A percentile compares a stretch with the other conserved stretches of the same genome.
phyloP scores from a whole-genome alignment of 2,888 invertebrate genomes.

The Zeuzera pyrina region DNA sequence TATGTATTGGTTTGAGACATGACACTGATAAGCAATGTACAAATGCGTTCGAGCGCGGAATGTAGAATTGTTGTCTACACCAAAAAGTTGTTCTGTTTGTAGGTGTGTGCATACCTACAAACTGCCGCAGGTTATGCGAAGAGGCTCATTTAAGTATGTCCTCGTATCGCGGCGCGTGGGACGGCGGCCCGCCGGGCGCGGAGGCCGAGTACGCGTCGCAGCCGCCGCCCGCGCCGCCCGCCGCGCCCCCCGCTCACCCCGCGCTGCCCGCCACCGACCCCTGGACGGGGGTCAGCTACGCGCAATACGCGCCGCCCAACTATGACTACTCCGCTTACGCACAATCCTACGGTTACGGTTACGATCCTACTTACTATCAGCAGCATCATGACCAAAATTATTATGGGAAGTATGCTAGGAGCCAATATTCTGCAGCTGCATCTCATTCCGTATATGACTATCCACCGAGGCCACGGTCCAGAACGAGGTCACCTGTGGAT shows the following conservation, averaged over 20 bases:
- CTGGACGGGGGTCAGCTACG: constrained; percentile 17
- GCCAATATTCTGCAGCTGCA: background rate
- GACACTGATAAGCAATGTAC: constrained; percentile 32
- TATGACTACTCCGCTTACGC: constrained; percentile 52
- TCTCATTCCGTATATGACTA: constrained; percentile 18
- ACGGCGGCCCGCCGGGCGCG: constrained; percentile 70
- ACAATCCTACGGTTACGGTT: constrained; percentile 37
- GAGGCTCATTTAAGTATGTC: constrained; percentile 60
- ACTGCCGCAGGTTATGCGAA: constrained; percentile 72
- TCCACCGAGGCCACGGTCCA: constrained; percentile 10
- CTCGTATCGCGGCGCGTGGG: constrained; percentile 59
- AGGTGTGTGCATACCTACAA: constrained; percentile 76
- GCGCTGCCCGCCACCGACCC: constrained; percentile 23
- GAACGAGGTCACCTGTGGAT: constrained; percentile 13
- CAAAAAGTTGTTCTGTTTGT: constrained; percentile 80
- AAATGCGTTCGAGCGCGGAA: constrained; percentile 44
- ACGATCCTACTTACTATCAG: constrained; percentile 43
- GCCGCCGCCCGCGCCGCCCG: constrained; percentile 45
- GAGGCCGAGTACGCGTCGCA: constrained; percentile 56
- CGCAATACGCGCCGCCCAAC: constrained; percentile 39
- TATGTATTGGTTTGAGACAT: constrained; percentile 35
- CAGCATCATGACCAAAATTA: constrained; percentile 33
- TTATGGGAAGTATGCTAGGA: constrained; percentile 15
- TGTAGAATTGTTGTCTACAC: constrained; percentile 72
- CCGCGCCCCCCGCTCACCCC: constrained; percentile 38